Base-by-base conservation (phyloP, 2,888 invertebrate species). In the Napeogenes inachia region DNA sequence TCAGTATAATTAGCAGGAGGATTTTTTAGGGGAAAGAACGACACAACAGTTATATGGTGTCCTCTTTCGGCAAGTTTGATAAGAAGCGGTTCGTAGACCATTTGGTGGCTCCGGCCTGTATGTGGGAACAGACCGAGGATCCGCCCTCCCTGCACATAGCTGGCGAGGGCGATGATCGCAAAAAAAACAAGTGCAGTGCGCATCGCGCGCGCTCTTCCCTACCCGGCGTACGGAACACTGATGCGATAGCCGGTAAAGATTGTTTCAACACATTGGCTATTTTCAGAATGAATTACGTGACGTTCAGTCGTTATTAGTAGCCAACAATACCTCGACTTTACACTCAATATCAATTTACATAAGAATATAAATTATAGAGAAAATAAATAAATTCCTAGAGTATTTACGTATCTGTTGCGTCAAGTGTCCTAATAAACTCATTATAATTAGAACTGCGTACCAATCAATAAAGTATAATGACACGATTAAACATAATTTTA, bases 21-120 rank as follows among this genome's bases (percentile, higher is more conserved):
- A 63, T 86, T 75, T 68, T 85, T 85, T 53, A 82, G 69, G 0
- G 93, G 93, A 75, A 92, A 94, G 78, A 92, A 91, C 1, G 92
- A 92, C 3, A 92, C 83, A 0, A 93, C 92, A 12, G 93, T 93
- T 3, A 94, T 76, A 55, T 93, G 85, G 73, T 94, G 93, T 3
- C 93, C 93, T 53, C 91, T 85, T 47, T 84, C 82, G 0, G 92
- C 92, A 60, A 94, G 75, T 56, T 85, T 90, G 56, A 82, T 84
- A 10, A 93, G 73, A 2, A 94, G 78, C 0, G 91, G 91, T 56
- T 92, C 88, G 74, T 92, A 93, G 0, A 93, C 92, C 76, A 91
- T 88, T 71, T 93, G 93, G 70, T 94, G 94, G 70, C 94, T 94
- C 66, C 91, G 91, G 0, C 93, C 93, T 0, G 91, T 87, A 72